Evolutionary conservation across 2,797 vertebrate species (phyloP).

Genomic region (Crenuchus spilurus): DNA sequence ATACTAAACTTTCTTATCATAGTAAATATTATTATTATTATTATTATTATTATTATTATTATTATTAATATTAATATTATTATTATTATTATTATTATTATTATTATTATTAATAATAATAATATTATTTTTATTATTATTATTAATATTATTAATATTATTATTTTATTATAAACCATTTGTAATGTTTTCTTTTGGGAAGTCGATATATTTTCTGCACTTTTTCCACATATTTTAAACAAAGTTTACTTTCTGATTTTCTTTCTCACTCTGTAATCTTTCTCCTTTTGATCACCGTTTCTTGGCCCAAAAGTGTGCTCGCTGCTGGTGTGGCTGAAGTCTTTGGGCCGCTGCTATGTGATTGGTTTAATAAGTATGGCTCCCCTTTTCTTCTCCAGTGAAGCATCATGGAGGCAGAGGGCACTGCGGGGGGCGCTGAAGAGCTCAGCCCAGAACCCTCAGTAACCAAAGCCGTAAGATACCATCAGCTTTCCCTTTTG

Average conservation of each 20-base stretch:
- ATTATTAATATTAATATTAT: no score
- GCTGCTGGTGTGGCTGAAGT: conserved; percentile 39
- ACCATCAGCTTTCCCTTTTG: conserved; percentile 8
- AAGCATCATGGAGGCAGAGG: conserved; percentile 84
- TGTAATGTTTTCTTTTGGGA: no score
- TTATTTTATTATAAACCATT: no score
- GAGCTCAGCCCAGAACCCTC: conserved; percentile 71
- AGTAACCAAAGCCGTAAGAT: conserved; percentile 82
- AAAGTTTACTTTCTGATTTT: background rate
- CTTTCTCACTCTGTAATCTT: background rate
- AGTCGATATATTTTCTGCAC: no score
- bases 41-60: no score
- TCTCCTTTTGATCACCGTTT: no score
- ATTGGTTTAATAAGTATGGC: conserved; percentile 71
- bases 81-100: no score
- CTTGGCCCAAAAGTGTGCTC: background rate
- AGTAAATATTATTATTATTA: no score
- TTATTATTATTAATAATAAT: no score
- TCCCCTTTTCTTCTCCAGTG: conserved; percentile 66
- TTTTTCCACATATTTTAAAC: background rate
- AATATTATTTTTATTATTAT: no score
- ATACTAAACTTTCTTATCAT: no score
- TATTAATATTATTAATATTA: no score
- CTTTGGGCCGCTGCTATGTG: conserved; percentile 59
- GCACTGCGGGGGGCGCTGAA: conserved; percentile 75